phyloP scores from a whole-genome alignment of 2,797 vertebrate genomes.

The Holocentrus rufus region DNA sequence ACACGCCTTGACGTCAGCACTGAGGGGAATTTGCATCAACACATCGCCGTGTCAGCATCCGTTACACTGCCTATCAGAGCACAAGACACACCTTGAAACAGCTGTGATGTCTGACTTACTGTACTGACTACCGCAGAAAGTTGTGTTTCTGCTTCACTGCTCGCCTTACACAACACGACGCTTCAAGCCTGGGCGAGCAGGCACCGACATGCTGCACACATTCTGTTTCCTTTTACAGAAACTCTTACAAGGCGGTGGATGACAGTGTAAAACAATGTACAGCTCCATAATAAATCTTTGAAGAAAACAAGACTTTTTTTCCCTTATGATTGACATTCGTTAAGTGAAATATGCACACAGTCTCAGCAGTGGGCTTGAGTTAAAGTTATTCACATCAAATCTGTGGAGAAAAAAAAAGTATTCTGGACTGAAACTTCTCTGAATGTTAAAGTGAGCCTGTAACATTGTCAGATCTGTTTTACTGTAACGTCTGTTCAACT shows the following conservation, averaged over 20 bases:
- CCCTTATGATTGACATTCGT: neutral
- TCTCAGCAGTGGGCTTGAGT: neutral
- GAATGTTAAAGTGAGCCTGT: too few species aligned
- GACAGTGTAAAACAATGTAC: slow-evolving; percentile 1
- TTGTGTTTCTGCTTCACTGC: slow-evolving; percentile 28
- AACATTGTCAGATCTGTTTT: too few species aligned
- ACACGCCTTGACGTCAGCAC: slow-evolving; percentile 16
- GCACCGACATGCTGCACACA: neutral
- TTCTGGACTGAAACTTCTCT: neutral
- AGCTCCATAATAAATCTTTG: neutral
- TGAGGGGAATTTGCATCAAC: slow-evolving; percentile 39
- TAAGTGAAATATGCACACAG: neutral
- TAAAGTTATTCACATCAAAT: neutral
- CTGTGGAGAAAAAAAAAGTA: neutral
- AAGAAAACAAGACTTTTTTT: neutral
- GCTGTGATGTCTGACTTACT: slow-evolving; percentile 42
- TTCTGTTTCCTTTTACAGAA: neutral
- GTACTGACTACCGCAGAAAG: neutral
- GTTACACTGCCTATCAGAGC: slow-evolving; percentile 16
- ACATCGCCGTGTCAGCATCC: slow-evolving; percentile 44
- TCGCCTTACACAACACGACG: neutral
- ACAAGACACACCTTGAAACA: slow-evolving; percentile 33
- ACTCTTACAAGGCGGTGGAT: slow-evolving; percentile 16
- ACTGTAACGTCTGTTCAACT: neutral
- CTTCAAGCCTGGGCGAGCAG: slow-evolving; percentile 19